Base-by-base conservation (phyloP, 2,888 invertebrate genomes). In the Pristionchus arcanus region DNA sequence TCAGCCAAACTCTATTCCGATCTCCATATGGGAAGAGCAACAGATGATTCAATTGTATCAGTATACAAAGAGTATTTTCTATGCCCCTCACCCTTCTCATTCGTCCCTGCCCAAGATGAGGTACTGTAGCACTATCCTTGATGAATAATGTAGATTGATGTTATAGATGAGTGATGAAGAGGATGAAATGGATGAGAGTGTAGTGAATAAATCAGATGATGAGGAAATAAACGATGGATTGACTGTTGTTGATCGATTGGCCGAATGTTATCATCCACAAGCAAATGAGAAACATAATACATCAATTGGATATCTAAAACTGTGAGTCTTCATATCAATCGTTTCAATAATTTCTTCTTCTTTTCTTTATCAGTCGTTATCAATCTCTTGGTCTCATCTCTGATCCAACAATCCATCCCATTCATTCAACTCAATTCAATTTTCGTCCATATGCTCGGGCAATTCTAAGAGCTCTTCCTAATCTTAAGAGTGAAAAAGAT, bases 211-310 rank as follows among this genome's bases (percentile, higher is more conserved):
- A 84, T 59, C 37, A 63, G 87, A 68, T 28, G 87, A 68, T 25
- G 87, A 87, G 28, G 15, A n/a, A 49, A 55, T 55, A 31, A 74
- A 63, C 16, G n/a, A 53, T 13, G 71, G 53, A 25, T 19, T 53
- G 19, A 88, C 87, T 7, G 87, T 88, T 31, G 25, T 88, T 25
- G 87, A 88, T 88, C 49, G 87, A 88, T 25, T 71, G 13, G n/a
- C 74, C 3, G 25, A 28, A 2, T 71, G 31, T 16, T 88, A 55
- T n/a, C 55, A 74, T 31, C 87, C 87, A n/a, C 21, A 15, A 55
- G 0, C 7, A 28, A 9, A 31, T 2, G 13, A n/a, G 49, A n/a
- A 13, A 83, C 16, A 3, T 83, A 15, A 42, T 37, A 11, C 25
- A n/a, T 49, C 42, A 49, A 49, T 49, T 49, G 42, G 42, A 49